Percentiles rank a stretch among this genome's conserved stretches.
These are phyloP conservation scores for Vollenhovia emeryi DNA, from an alignment of 1,140 invertebrate species.

Conservation along the genomic window DNA sequence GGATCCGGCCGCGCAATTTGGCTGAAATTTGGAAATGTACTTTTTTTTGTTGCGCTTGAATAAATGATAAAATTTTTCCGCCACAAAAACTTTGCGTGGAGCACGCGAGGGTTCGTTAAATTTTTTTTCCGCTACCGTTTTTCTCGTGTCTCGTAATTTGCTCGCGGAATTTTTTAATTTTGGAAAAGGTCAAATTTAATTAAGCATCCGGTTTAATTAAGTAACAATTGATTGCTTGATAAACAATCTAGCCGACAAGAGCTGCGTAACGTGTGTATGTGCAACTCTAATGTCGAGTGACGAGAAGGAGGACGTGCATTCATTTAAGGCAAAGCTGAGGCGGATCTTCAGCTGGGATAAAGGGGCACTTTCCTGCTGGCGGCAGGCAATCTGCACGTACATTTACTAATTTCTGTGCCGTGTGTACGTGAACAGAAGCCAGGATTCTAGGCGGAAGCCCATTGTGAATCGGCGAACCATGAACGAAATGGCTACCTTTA, in stretches of 20 bases:
- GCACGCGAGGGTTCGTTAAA: not conserved
- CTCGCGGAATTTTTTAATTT: not conserved
- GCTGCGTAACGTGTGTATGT: not conserved
- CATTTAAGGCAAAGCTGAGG: not conserved
- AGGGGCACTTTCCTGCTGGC: conserved; percentile 22
- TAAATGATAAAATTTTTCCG: conserved; percentile 34
- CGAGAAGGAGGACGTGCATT: not conserved
- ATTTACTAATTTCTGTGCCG: conserved; percentile 72
- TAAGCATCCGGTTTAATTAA: not conserved
- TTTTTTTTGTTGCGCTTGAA: not conserved
- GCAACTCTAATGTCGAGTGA: not conserved
- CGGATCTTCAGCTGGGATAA: conserved; percentile 25
- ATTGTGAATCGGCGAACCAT: conserved; percentile 77
- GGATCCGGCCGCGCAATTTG: not conserved
- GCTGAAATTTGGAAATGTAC: conserved; percentile 13
- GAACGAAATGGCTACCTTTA: conserved; percentile 80
- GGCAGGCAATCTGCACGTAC: conserved; percentile 27
- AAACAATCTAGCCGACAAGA: not conserved
- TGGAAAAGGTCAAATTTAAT: conserved; percentile 9
- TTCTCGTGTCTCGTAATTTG: not conserved
- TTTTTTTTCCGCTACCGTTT: not conserved
- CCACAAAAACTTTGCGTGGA: not conserved
- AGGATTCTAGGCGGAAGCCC: conserved; percentile 76
- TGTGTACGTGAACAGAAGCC: conserved; percentile 69
- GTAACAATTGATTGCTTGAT: not conserved